Conservation (phyloP, 2,888 invertebrate genomes). For the Calameuta pallipes region DNA sequence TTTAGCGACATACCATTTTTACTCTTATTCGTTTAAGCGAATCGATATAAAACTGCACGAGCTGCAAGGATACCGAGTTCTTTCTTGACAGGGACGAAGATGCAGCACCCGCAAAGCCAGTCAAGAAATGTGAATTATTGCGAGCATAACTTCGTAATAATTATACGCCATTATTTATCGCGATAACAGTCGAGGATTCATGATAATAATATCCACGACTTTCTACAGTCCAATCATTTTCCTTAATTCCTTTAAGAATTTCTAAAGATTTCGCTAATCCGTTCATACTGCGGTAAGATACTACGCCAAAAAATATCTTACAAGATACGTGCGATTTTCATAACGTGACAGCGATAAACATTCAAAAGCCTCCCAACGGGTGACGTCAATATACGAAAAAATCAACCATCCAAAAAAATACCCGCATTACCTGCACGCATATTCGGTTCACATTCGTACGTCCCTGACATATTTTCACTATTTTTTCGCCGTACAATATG, state of each 20-base stretch:
- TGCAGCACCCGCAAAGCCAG: not conserved
- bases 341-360: not conserved
- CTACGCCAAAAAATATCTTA: not conserved
- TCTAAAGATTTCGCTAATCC: not conserved
- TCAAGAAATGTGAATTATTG: not conserved
- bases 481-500: not conserved
- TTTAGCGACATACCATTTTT: not conserved
- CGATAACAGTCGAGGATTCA: not conserved
- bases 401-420: not conserved
- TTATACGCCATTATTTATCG: not conserved
- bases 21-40: not conserved
- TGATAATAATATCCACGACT: not conserved
- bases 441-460: not conserved
- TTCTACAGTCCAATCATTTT: not conserved
- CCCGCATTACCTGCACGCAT: not conserved
- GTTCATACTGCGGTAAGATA: not conserved
- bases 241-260: not conserved
- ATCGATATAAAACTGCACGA: not conserved
- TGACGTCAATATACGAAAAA: not conserved
- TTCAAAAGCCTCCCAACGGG: not conserved
- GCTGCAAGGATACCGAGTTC: not conserved
- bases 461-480: constrained; percentile 12
- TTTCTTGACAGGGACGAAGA: not conserved
- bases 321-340: not conserved
- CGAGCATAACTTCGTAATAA: not conserved